phyloP scores from a whole-genome alignment of 2,888 invertebrate species.

The Eupeodes latifasciatus region DNA sequence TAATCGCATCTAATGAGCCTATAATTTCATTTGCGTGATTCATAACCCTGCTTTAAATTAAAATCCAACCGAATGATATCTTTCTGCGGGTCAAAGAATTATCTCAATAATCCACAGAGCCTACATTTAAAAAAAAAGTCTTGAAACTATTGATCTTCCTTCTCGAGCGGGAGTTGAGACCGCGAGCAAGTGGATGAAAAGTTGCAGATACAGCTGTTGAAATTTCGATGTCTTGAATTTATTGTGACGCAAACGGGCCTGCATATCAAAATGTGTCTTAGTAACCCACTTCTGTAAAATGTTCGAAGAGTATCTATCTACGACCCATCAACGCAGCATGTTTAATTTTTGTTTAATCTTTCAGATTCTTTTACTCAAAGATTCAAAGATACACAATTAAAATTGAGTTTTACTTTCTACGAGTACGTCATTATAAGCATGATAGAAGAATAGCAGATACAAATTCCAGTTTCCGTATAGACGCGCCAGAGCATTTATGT shows the following conservation, averaged over 20 bases:
- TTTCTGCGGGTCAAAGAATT: slow-evolving; percentile 41
- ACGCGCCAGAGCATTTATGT: no score
- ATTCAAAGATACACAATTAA: slow-evolving; percentile 47
- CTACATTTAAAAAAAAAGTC: background rate
- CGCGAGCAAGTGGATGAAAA: background rate
- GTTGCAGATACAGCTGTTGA: slow-evolving; percentile 31
- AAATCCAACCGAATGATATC: slow-evolving; percentile 49
- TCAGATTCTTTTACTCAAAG: slow-evolving; percentile 20
- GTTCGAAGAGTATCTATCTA: no score
- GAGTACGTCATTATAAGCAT: slow-evolving; percentile 26
- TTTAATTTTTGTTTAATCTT: slow-evolving; percentile 37
- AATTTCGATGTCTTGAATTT: slow-evolving; percentile 27
- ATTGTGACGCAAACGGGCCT: slow-evolving; percentile 52
- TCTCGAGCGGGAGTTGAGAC: no score
- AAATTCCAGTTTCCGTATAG: slow-evolving; percentile 43
- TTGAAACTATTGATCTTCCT: slow-evolving; percentile 22
- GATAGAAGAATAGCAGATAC: slow-evolving; percentile 29
- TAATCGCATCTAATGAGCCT: slow-evolving; percentile 61
- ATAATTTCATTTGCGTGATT: slow-evolving; percentile 58
- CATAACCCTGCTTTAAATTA: slow-evolving; percentile 41
- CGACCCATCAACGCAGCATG: background rate
- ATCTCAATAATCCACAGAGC: slow-evolving; percentile 14
- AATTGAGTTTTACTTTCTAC: slow-evolving; percentile 71
- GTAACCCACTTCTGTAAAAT: slow-evolving; percentile 60
- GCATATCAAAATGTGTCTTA: slow-evolving; percentile 57